Conservation (phyloP, 2,797 vertebrate species). For the Harpagifer antarcticus region DNA sequence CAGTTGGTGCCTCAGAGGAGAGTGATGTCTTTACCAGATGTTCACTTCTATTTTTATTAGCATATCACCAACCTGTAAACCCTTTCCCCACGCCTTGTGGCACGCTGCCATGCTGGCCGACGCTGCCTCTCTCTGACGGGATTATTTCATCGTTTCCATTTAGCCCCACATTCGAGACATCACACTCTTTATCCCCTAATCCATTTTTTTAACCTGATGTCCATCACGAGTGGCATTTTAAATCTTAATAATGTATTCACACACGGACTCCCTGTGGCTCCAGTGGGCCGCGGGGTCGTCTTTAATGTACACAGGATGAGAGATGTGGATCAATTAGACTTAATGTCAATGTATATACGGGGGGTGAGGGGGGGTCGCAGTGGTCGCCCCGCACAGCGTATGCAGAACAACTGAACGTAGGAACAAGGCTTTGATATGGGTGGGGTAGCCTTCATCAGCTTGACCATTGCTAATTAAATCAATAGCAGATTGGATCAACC, state of each 20-base stretch:
- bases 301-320: conserved; percentile 67
- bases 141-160: conserved; percentile 70
- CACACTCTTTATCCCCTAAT: conserved; percentile 58
- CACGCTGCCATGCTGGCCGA: conserved; percentile 56
- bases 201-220: conserved; percentile 57
- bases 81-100: conserved; percentile 53
- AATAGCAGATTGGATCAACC: conserved; percentile 27
- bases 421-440: conserved; percentile 33
- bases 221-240: conserved; percentile 59
- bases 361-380: conserved; percentile 13
- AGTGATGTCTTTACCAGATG: conserved; percentile 80
- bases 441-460: conserved; percentile 39
- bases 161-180: conserved; percentile 60
- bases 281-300: conserved; percentile 34
- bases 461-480: conserved; percentile 40
- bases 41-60: conserved; percentile 78
- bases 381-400: conserved; percentile 33
- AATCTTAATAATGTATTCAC: conserved; percentile 56
- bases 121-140: conserved; percentile 56
- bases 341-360: conserved; percentile 56
- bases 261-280: conserved; percentile 50
- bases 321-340: conserved; percentile 66
- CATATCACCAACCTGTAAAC: conserved; percentile 65
- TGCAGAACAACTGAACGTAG: not conserved
- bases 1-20: conserved; percentile 71